Base-by-base conservation (phyloP, 2,888 invertebrate genomes). In the Rhagonycha lutea region DNA sequence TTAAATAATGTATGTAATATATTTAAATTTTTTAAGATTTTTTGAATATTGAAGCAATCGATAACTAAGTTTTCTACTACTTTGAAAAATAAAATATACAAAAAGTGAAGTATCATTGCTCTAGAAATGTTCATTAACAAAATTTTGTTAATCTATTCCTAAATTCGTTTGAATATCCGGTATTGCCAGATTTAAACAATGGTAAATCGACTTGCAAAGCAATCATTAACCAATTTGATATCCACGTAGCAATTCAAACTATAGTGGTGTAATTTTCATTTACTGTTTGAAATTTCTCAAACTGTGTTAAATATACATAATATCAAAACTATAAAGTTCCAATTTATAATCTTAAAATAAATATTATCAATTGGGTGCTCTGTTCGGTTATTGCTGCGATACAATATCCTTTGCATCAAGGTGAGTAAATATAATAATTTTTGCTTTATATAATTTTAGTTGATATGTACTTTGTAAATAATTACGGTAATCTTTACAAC, bases 151-250 rank as follows among this genome's bases (percentile, higher is more conserved):
- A 24, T 65, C 2, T n/a, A 65, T 65, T 65, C n/a, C 11, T 65
- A 24, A 62, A 62, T 18, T 18, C 4, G n/a, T 47, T 47, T n/a
- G 7, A 47, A 47, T 47, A 47, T 72, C 68, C 68, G 14, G 72
- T 18, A 61, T 61, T 23, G n/a, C 60, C n/a, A 67, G 29, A 28
- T 32, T 32, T 61, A 47, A 68, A 67, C 67, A 68, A 68, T 29
- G 18, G 60, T 14, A 23, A n/a, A 63, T 61, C 7, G 68, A 72
- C 60, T 68, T 72, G 72, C 68, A 68, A 72, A 72, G 60, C 23
- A 29, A 29, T 9, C 11, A 68, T 68, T 61, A 72, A 61, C 26
- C 5, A 10, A 68, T 18, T 60, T 2, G 72, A 32, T 32, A 47
- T 47, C 47, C 11, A 47, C n/a, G n/a, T 47, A n/a, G n/a, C 7